Evolutionary conservation across 1,140 invertebrate species (phyloP), one percentile per base, ranked within the genome.

Genomic region (Cotesia chilonis): DNA sequence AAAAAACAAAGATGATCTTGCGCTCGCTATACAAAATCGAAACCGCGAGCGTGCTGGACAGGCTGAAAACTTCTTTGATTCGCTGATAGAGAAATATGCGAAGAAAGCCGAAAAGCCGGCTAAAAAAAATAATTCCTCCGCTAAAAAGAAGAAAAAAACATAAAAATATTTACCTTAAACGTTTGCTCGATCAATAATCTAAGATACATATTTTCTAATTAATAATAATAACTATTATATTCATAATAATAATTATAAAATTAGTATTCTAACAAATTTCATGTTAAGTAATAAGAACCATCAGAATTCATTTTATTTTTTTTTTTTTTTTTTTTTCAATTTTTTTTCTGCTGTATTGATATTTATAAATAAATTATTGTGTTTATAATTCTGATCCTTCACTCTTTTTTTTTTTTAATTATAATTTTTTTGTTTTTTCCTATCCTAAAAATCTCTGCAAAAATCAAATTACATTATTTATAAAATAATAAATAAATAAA

Each of bases 1-100:
- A 14, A 72, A 61, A 4, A 80, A n/a, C 1, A 41, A 36, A n/a
- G 54, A 84, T 68, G 73, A 82, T 74, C 64, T 87, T 37, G 77
- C 81, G 12, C 71, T 87, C 5, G 81, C 76, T 1, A 87, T 87
- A 65, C 81, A 84, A 37, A 84, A 78, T 73, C 81, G 84, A 20
- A 83, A 85, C 47, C 81, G 76, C 37, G 79, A 75, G 1, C 78
- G 86, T 41, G 78, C 76, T 6, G 72, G 64, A 63, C 76, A 84
- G 36, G 76, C 83, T 7, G 80, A 85, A 2, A 84, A 68, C 52
- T 87, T 87, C 64, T 86, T 87, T 51, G 83, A 87, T 57, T 83
- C 83, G 3, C 71, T 87, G 14, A 85, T 87, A 52, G 80, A 86
- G 0, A 87, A 87, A 51, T 87, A 87, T 55, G 78, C 79, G 5